Conservation (phyloP, 2,888 invertebrate species). For the Lasioglossum marginatum region DNA sequence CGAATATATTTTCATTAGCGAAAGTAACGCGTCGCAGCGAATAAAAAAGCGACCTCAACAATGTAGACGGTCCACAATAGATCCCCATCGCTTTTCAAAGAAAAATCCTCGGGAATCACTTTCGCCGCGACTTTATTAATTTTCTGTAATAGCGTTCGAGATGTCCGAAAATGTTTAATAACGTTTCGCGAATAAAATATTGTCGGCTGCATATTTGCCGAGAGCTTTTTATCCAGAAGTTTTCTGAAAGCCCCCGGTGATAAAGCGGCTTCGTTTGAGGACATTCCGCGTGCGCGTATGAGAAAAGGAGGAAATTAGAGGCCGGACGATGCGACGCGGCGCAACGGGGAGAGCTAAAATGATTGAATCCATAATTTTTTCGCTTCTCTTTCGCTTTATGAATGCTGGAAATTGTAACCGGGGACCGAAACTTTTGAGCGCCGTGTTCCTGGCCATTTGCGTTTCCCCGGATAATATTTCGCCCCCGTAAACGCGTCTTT, state of each 20-base stretch:
- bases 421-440: constrained; percentile 13
- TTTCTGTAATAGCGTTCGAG: not conserved
- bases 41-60: not conserved
- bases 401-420: not conserved
- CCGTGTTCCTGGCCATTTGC: constrained; percentile 10
- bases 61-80: not conserved
- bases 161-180: not conserved
- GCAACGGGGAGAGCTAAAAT: not conserved
- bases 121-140: not conserved
- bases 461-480: constrained; percentile 11
- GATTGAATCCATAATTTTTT: not conserved
- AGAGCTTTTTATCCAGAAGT: not conserved
- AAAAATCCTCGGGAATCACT: not conserved
- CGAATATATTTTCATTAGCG: not conserved
- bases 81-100: not conserved
- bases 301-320: constrained; percentile 14
- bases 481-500: constrained; percentile 4
- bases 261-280: not conserved
- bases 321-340: not conserved
- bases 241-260: not conserved
- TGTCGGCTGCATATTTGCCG: not conserved
- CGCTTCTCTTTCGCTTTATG: not conserved
- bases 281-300: not conserved
- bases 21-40: not conserved
- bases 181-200: not conserved